phyloP scores from a whole-genome alignment of 2,888 invertebrate species.

The Acanthosepion lycidas region DNA sequence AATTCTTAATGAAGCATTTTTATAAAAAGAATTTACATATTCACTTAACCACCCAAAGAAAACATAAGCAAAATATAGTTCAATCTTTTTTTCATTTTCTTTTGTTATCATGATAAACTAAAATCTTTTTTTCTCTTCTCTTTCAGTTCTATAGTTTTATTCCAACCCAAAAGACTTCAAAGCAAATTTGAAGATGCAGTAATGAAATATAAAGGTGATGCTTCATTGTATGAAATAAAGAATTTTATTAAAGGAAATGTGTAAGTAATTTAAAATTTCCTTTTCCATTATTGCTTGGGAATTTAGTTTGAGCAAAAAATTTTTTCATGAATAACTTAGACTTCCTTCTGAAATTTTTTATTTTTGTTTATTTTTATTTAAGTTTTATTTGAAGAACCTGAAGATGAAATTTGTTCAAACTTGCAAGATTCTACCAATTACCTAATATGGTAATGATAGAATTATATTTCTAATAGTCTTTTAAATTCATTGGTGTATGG shows the following conservation, averaged over 20 bases:
- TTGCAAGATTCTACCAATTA: too few species aligned
- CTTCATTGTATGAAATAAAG: conserved; percentile 81
- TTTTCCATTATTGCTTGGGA: neutral
- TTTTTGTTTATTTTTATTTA: too few species aligned
- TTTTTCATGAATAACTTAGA: too few species aligned
- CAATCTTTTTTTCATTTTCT: neutral
- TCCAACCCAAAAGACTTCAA: conserved; percentile 89
- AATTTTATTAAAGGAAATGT: conserved; percentile 88
- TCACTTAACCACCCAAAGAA: too few species aligned
- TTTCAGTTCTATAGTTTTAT: conserved; percentile 89
- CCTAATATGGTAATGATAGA: too few species aligned
- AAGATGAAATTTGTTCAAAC: too few species aligned
- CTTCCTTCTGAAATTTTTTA: too few species aligned
- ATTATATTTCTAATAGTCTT: too few species aligned
- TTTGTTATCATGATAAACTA: neutral
- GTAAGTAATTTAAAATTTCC: conserved; percentile 79
- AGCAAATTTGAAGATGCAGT: conserved; percentile 93
- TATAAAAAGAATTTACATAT: too few species aligned
- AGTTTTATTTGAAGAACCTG: too few species aligned
- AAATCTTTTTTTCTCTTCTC: conserved; percentile 59
- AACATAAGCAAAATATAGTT: neutral
- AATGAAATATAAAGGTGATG: conserved; percentile 84
- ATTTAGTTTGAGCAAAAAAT: too few species aligned
- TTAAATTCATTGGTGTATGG: too few species aligned
- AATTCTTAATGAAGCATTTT: neutral